Percentiles rank a stretch among this genome's conserved stretches.
Conservation (phyloP, 2,888 invertebrate species). For the Eupeodes luniger region DNA sequence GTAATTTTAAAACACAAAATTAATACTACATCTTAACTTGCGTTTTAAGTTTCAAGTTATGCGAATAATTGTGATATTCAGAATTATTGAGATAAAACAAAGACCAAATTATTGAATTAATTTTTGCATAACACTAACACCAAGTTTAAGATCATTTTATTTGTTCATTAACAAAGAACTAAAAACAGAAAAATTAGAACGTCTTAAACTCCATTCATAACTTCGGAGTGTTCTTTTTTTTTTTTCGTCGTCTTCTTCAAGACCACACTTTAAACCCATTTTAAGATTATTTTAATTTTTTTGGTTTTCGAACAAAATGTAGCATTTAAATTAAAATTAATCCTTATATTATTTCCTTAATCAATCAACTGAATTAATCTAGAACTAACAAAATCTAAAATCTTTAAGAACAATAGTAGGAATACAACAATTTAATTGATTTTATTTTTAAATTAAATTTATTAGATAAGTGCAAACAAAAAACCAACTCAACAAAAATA, state of each 20-base stretch:
- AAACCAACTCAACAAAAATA: constrained; percentile 15
- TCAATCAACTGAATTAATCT: constrained; percentile 56
- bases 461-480: constrained; percentile 46
- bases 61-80: constrained; percentile 76
- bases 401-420: constrained; percentile 17
- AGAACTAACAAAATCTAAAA: constrained; percentile 5
- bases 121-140: constrained; percentile 72
- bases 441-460: constrained; percentile 26
- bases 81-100: constrained; percentile 66
- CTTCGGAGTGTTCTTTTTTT: constrained; percentile 15
- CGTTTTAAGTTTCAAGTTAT: constrained; percentile 71
- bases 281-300: constrained; percentile 4
- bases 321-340: constrained; percentile 51
- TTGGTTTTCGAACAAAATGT: constrained; percentile 58
- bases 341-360: constrained; percentile 54
- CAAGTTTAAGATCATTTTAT: constrained; percentile 51
- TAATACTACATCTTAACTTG: constrained; percentile 16
- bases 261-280: background rate
- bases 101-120: constrained; percentile 67
- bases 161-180: constrained; percentile 23
- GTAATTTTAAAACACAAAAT: background rate
- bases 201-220: constrained; percentile 35
- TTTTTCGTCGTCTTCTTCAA: background rate
- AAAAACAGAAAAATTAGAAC: constrained; percentile 6
- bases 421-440: constrained; percentile 17